Percentiles rank a stretch among this genome's conserved stretches.
Evolutionary conservation across 1,140 invertebrate species (phyloP).

Genomic region (Bombus ignitus): DNA sequence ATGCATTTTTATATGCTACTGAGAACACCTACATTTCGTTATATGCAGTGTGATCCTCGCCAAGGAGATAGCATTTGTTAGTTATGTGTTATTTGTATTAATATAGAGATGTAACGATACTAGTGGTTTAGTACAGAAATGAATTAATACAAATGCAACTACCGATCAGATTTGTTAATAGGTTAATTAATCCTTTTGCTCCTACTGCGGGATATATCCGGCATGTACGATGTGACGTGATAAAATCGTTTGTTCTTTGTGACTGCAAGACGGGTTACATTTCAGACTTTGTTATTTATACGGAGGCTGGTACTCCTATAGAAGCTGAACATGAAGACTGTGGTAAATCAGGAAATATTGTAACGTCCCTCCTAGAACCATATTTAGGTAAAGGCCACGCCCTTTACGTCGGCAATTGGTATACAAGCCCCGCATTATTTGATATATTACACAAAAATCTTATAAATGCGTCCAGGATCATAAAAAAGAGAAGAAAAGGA

Average conservation of each 20-base stretch:
- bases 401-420: slow-evolving; percentile 74
- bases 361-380: not conserved
- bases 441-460: slow-evolving; percentile 23
- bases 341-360: slow-evolving; percentile 3
- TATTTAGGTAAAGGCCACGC: slow-evolving; percentile 68
- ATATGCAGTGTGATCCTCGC: too few species aligned
- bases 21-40: too few species aligned
- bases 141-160: too few species aligned
- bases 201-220: too few species aligned
- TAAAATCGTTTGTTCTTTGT: slow-evolving; percentile 70
- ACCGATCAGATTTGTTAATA: too few species aligned
- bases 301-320: slow-evolving; percentile 24
- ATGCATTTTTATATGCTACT: too few species aligned
- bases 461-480: slow-evolving; percentile 70
- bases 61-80: too few species aligned
- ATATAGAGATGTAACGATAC: too few species aligned
- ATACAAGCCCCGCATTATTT: slow-evolving; percentile 23
- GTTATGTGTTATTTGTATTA: too few species aligned
- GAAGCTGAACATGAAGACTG: not conserved
- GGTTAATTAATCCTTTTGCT: too few species aligned
- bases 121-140: too few species aligned
- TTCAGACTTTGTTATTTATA: slow-evolving; percentile 69
- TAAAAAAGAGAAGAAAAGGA: slow-evolving; percentile 20
- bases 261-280: slow-evolving; percentile 69
- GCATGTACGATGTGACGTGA: not conserved